Percentiles rank a stretch among this genome's conserved stretches.
Evolutionary conservation across 2,113 vertebrate genomes (phyloP).

Genomic region (Bucco capensis): DNA sequence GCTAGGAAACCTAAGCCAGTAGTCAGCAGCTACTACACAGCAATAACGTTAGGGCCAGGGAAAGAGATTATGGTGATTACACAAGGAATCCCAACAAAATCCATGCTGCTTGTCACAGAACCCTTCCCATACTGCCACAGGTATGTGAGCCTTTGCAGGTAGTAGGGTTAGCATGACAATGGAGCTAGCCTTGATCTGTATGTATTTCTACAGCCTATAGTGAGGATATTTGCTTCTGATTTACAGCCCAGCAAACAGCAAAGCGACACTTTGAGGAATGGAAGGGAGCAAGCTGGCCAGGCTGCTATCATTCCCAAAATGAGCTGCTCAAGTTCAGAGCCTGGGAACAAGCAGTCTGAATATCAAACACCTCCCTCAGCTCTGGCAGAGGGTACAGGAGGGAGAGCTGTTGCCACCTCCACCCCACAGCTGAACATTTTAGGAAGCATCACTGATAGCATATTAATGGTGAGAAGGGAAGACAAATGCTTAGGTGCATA

Average conservation of each 20-base stretch:
- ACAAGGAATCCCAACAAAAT: neutral
- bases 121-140: fast-evolving
- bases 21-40: neutral
- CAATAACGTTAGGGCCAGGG: neutral
- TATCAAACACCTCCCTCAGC: neutral
- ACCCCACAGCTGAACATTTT: neutral
- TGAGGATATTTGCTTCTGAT: neutral
- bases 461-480: neutral
- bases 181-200: neutral
- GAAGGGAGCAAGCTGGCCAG: neutral
- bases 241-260: neutral
- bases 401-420: neutral
- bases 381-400: neutral
- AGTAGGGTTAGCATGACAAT: neutral
- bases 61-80: neutral
- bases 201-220: neutral
- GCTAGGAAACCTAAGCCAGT: neutral
- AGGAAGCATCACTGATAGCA: neutral
- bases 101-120: neutral
- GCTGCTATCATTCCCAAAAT: neutral
- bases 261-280: neutral
- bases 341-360: neutral
- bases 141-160: neutral
- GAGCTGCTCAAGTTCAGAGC: neutral
- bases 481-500: neutral